Evolutionary conservation across 2,888 invertebrate genomes (phyloP), one percentile per base, ranked within the genome.

Genomic region (Ernsta delagoae): DNA sequence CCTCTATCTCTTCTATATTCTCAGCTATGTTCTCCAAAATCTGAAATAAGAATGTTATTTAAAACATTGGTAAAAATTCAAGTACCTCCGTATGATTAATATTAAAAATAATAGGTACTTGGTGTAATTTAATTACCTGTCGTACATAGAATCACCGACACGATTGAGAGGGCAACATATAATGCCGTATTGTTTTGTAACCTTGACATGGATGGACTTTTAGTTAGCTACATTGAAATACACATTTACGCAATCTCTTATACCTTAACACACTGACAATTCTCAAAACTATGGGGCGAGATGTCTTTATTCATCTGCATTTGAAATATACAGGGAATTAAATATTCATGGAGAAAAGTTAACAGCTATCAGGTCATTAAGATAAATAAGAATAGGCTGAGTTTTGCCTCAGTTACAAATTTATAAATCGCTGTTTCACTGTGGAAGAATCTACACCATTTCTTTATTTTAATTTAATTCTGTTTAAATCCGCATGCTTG

Each of bases 1-100:
- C 96, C 87, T 97, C 97, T 71, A 97, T 96, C 86, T 97, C 97
- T 83, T 97, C 97, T 70, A 97, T 95, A 77, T 97, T 96, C 82
- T 97, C 97, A 0, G 96, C 94, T 61, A 97, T 96, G 77, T 96
- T 96, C 83, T 97, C 97, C 80, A 97, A 86, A 73, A 97, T 96
- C 93, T 94, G 85, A 24, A 74, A 73, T 24, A 24, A 3, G 24
- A 24, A 3, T 24, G 24, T 24, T 24, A 24, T 1, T 24, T 24
- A 24, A 24, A 24, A 24, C 24, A 3, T 24, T 24, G 24, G 24
- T 24, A 24, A 24, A 24, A 24, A 24, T 24, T 1, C 24, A 24
- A 24, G 24, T 24, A 24, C 24, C 24, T 24, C 24, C 24, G 24
- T 24, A 24, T 24, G 24, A 24, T 24, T 24, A 24, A 24, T 24